Percentiles rank a stretch among this genome's conserved stretches.
Evolutionary conservation across 2,888 invertebrate genomes (phyloP).

Genomic region (Andrena trimmerana): DNA sequence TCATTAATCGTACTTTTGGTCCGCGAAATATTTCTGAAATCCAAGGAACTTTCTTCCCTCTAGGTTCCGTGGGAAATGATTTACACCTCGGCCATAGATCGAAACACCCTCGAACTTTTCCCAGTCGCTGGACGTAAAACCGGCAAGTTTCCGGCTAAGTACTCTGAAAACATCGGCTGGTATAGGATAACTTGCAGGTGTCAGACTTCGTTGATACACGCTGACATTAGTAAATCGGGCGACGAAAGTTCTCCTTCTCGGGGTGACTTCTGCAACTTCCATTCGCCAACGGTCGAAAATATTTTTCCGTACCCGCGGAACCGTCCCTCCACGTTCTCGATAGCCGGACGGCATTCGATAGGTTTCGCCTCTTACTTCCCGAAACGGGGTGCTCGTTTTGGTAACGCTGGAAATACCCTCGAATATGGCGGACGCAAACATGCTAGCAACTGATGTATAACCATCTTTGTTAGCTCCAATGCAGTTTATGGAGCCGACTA

Average conservation of each 20-base stretch:
- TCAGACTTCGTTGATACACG: slow-evolving; percentile 4
- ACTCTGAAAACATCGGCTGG: neutral
- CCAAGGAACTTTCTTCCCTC: neutral
- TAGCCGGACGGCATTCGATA: slow-evolving; percentile 14
- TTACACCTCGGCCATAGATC: neutral
- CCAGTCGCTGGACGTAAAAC: neutral
- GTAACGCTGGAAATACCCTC: no score
- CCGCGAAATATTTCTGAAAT: neutral
- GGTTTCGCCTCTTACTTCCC: neutral
- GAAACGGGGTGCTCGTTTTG: no score
- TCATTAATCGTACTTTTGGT: slow-evolving; percentile 5
- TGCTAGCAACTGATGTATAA: no score
- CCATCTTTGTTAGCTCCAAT: no score
- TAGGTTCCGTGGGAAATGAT: neutral
- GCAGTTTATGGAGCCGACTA: no score
- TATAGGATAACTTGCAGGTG: slow-evolving; percentile 1
- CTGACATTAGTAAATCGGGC: slow-evolving; percentile 24
- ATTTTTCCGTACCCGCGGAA: slow-evolving; percentile 17
- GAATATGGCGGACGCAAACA: no score
- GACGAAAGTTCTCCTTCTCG: neutral
- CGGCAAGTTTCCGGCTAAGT: slow-evolving; percentile 5
- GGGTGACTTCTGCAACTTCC: slow-evolving; percentile 13
- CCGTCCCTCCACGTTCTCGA: neutral
- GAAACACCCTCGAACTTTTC: slow-evolving; percentile 1
- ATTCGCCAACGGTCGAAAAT: slow-evolving; percentile 1